phyloP scores from a whole-genome alignment of 2,113 vertebrate genomes.

The Pontoporia blainvillei region DNA sequence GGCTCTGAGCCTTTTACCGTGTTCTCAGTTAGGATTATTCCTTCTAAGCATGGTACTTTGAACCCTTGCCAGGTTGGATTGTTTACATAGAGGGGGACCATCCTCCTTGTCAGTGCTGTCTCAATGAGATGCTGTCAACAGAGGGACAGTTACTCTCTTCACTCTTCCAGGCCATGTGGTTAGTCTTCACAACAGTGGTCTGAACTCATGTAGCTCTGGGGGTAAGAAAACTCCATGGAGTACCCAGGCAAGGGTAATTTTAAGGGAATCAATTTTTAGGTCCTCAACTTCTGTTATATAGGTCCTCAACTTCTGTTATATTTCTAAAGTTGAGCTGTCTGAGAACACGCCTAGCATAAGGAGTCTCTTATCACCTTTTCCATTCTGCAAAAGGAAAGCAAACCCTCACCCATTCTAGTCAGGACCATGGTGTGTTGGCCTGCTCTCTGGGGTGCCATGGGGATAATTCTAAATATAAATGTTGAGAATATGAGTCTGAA shows the following conservation, averaged over 20 bases:
- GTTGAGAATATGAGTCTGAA: not conserved
- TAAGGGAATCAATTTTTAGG: not conserved
- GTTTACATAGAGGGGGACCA: not conserved
- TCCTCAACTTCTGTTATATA: not conserved
- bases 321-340: not conserved
- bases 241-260: not conserved
- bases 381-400: not conserved
- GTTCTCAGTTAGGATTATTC: not conserved
- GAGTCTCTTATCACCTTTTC: not conserved
- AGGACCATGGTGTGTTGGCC: fast-evolving
- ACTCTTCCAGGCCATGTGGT: not conserved
- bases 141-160: not conserved
- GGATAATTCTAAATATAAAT: not conserved
- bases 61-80: not conserved
- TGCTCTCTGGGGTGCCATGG: not conserved
- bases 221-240: not conserved
- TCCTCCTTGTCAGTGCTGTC: not conserved
- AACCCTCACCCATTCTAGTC: not conserved
- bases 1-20: not conserved
- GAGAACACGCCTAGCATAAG: not conserved
- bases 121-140: not conserved
- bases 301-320: not conserved
- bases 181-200: not conserved
- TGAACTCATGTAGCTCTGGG: not conserved
- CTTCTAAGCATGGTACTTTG: not conserved